A percentile compares a stretch with the other conserved stretches of the same genome.
Conservation (phyloP, 2,113 vertebrate genomes). For the Sigmodon hispidus region DNA sequence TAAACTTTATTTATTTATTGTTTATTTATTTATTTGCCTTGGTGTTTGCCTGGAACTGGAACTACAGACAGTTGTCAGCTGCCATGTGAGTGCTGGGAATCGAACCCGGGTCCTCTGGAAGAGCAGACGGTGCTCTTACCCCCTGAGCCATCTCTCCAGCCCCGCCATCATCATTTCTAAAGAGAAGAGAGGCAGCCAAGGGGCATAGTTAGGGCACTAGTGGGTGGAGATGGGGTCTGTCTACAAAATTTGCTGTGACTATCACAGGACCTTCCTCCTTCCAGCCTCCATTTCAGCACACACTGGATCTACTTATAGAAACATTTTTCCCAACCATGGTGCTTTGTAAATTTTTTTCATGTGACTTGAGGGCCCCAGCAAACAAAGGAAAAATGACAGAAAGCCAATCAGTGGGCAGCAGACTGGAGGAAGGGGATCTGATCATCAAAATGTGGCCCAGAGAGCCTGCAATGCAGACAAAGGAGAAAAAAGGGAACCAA, state of each 20-base stretch:
- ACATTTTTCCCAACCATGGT: not conserved
- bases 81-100: too few relatives aligned
- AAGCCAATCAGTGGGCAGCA: slow-evolving; percentile 6
- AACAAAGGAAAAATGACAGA: slow-evolving; percentile 45
- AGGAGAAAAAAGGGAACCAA: not conserved
- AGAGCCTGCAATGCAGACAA: slow-evolving; percentile 1
- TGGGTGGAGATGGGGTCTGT: not conserved
- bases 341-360: slow-evolving; percentile 8
- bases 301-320: not conserved
- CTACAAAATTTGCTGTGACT: accelerated
- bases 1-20: too few relatives aligned
- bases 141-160: too few relatives aligned
- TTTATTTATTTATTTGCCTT: too few relatives aligned
- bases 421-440: slow-evolving; percentile 3
- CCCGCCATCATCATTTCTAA: not conserved
- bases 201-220: too few relatives aligned
- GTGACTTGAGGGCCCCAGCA: slow-evolving; percentile 15
- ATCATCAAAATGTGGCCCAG: not conserved
- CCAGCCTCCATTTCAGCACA: not conserved
- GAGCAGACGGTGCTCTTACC: too few relatives aligned
- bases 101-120: too few relatives aligned
- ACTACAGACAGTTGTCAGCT: too few relatives aligned
- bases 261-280: not conserved
- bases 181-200: not conserved
- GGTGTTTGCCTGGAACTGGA: too few relatives aligned